Conservation (phyloP, 2,113 vertebrate genomes). For the Bambusicola thoracicus region DNA sequence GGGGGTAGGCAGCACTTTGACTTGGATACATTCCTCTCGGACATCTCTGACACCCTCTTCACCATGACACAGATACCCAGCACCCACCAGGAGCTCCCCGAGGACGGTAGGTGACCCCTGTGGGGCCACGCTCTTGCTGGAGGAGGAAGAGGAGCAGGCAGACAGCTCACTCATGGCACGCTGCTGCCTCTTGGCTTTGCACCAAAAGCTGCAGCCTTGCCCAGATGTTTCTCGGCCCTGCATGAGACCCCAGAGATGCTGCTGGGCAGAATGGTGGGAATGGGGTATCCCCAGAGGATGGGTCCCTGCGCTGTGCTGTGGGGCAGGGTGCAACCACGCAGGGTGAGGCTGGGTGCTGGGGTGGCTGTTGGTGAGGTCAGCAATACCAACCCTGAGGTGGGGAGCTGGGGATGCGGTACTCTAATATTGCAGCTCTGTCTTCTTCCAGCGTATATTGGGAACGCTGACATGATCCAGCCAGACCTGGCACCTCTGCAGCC, state of each 20-base stretch:
- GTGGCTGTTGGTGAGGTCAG: not conserved
- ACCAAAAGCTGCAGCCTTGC: not conserved
- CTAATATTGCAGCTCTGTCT: not conserved
- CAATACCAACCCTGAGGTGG: not conserved
- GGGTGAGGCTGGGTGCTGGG: not conserved
- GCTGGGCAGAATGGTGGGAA: not conserved
- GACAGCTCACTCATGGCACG: accelerated
- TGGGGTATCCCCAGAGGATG: not conserved
- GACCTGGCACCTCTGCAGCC: constrained; percentile 93
- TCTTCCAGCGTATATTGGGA: constrained; percentile 86
- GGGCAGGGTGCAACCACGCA: not conserved
- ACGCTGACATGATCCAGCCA: constrained; percentile 97
- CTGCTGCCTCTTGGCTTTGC: not conserved
- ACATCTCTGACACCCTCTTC: constrained; percentile 98
- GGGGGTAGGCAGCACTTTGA: constrained; percentile 87
- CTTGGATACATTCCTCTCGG: constrained; percentile 91
- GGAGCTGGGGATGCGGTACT: not conserved
- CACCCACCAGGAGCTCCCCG: constrained; percentile 72
- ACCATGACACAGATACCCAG: constrained; percentile 90
- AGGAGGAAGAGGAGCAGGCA: not conserved
- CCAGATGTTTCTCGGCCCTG: not conserved
- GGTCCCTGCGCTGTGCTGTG: not conserved
- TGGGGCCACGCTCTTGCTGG: not conserved
- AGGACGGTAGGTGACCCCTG: constrained; percentile 82
- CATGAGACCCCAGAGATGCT: not conserved